Conservation (phyloP, 2,113 vertebrate genomes). For the Nannospalax galili region DNA sequence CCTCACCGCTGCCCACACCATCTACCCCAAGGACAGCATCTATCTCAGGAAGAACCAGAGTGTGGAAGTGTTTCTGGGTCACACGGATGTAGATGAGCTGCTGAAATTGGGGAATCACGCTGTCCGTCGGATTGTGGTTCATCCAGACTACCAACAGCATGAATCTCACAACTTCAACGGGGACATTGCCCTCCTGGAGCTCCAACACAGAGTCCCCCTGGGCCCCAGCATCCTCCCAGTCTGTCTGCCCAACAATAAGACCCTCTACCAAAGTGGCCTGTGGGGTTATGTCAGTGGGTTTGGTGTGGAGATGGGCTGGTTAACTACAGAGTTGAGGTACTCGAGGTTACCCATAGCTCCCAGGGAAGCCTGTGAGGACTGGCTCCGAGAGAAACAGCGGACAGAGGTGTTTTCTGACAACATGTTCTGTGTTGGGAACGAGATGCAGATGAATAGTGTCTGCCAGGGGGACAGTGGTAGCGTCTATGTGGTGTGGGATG, state of each 20-base stretch:
- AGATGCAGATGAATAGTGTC: slow-evolving; percentile 45
- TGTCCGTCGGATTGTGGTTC: slow-evolving; percentile 87
- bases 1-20: slow-evolving; percentile 93
- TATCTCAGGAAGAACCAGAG: neutral
- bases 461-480: slow-evolving; percentile 90
- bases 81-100: slow-evolving; percentile 39
- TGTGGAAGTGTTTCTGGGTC: slow-evolving; percentile 82
- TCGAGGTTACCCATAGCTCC: slow-evolving; percentile 79
- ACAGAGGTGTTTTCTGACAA: slow-evolving; percentile 81
- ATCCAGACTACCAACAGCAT: slow-evolving; percentile 85
- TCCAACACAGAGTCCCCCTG: slow-evolving; percentile 85
- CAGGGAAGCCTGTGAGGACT: slow-evolving; percentile 72
- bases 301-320: slow-evolving; percentile 81
- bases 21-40: slow-evolving; percentile 70
- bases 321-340: slow-evolving; percentile 81
- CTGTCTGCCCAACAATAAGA: slow-evolving; percentile 89
- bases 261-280: neutral
- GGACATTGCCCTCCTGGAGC: slow-evolving; percentile 93
- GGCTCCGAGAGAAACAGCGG: slow-evolving; percentile 70
- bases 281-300: slow-evolving; percentile 92
- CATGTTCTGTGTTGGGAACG: slow-evolving; percentile 89
- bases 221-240: slow-evolving; percentile 87
- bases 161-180: slow-evolving; percentile 80
- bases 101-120: slow-evolving; percentile 73
- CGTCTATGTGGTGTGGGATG: slow-evolving; percentile 74